Evolutionary conservation across 2,113 vertebrate genomes (phyloP).

Genomic region (Sceloporus undulatus): DNA sequence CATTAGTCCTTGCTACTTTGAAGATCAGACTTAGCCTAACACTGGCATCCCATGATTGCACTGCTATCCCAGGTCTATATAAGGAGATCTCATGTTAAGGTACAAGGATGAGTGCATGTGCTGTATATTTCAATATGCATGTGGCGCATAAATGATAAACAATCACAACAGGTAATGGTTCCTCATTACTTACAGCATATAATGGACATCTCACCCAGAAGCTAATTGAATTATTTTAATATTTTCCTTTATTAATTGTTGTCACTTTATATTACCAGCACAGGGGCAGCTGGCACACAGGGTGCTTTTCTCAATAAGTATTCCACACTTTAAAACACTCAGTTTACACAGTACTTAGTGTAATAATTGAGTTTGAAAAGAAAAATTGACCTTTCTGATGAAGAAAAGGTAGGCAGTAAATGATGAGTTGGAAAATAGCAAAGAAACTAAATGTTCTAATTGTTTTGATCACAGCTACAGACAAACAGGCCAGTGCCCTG

Average conservation of each 20-base stretch:
- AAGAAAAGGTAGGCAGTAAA: conserved; percentile 5
- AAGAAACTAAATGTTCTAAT: neutral
- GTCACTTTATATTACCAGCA: conserved; percentile 72
- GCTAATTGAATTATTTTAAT: conserved; percentile 69
- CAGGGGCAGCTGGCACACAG: conserved; percentile 61
- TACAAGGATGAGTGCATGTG: neutral
- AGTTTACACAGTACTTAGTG: conserved; percentile 51
- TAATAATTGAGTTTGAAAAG: conserved; percentile 63
- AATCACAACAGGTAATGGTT: conserved; percentile 13
- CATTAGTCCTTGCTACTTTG: neutral
- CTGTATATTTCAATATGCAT: neutral
- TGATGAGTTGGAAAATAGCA: neutral
- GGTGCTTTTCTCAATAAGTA: conserved; percentile 65
- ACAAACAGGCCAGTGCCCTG: neutral
- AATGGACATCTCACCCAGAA: conserved; percentile 48
- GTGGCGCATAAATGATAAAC: neutral
- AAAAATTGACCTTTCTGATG: conserved; percentile 43
- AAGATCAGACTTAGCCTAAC: neutral
- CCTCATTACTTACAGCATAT: conserved; percentile 46
- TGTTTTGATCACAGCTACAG: conserved; percentile 11
- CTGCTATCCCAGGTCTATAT: neutral
- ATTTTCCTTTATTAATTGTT: conserved; percentile 73
- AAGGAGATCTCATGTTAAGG: neutral
- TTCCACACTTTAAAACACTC: conserved; percentile 45
- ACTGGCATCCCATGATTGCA: neutral